These are phyloP conservation scores for Psix sp. DNA, from an alignment of 1,140 invertebrate genomes.

Conservation along the genomic window DNA sequence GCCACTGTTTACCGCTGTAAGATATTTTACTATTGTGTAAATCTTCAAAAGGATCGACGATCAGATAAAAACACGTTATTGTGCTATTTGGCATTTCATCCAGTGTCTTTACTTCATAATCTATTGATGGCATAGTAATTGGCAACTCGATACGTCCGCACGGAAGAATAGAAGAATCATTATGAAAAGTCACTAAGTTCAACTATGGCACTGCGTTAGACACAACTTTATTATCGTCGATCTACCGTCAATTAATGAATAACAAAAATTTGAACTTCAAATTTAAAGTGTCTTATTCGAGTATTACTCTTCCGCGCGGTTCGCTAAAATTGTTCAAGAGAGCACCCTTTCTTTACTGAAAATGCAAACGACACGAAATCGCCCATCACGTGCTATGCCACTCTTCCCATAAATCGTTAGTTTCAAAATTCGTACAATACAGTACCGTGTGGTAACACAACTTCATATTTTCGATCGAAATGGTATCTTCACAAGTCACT, in stretches of 20 bases:
- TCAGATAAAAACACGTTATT: conserved; percentile 25
- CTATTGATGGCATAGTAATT: conserved; percentile 53
- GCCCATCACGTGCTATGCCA: conserved; percentile 7
- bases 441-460: conserved; percentile 2
- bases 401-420: conserved; percentile 16
- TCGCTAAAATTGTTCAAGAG: conserved; percentile 1
- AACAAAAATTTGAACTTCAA: too few relatives aligned
- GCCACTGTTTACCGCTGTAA: conserved; percentile 39
- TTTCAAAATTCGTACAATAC: conserved; percentile 9
- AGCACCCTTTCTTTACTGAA: neutral
- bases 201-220: conserved; percentile 52
- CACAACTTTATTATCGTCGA: too few relatives aligned
- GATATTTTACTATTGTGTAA: conserved; percentile 38
- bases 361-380: conserved; percentile 10
- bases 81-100: conserved; percentile 54
- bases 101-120: conserved; percentile 26
- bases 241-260: too few relatives aligned
- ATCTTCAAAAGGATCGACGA: conserved; percentile 33
- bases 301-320: conserved; percentile 22
- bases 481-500: conserved; percentile 22
- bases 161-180: conserved; percentile 32
- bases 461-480: neutral
- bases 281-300: too few relatives aligned
- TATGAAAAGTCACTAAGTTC: conserved; percentile 8
- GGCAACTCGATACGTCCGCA: conserved; percentile 33